phyloP scores from a whole-genome alignment of 1,140 invertebrate species.

The Bombus picipes region DNA sequence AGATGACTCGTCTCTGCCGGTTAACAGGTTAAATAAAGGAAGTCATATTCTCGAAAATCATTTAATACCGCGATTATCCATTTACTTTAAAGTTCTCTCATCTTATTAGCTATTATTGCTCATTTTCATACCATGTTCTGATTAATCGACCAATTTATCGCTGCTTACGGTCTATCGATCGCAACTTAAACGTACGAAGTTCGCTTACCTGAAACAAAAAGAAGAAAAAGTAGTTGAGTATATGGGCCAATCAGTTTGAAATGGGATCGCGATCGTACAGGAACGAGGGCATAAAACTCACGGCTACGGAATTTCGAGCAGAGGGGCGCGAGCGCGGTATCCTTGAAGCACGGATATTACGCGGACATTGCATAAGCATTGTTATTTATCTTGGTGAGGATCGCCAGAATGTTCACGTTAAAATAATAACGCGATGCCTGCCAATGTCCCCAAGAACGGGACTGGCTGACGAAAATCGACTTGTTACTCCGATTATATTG shows the following conservation, averaged over 20 bases:
- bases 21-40: no score
- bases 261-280: neutral
- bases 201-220: conserved; percentile 76
- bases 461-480: conserved; percentile 55
- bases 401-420: conserved; percentile 72
- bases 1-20: no score
- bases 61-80: no score
- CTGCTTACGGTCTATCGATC: no score
- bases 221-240: conserved; percentile 28
- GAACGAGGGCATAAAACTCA: neutral
- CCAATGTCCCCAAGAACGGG: conserved; percentile 69
- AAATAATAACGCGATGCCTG: conserved; percentile 75
- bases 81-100: no score
- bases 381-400: conserved; percentile 77
- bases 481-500: conserved; percentile 47
- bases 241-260: neutral
- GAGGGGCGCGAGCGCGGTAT: conserved; percentile 8
- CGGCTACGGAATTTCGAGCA: conserved; percentile 15
- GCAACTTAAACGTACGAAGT: neutral
- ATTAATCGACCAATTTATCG: neutral
- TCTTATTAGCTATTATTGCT: neutral
- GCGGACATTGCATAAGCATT: conserved; percentile 74
- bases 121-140: neutral
- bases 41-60: no score
- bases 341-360: conserved; percentile 53